Conservation (phyloP, 2,888 invertebrate genomes). For the Matsumyia berberina region DNA sequence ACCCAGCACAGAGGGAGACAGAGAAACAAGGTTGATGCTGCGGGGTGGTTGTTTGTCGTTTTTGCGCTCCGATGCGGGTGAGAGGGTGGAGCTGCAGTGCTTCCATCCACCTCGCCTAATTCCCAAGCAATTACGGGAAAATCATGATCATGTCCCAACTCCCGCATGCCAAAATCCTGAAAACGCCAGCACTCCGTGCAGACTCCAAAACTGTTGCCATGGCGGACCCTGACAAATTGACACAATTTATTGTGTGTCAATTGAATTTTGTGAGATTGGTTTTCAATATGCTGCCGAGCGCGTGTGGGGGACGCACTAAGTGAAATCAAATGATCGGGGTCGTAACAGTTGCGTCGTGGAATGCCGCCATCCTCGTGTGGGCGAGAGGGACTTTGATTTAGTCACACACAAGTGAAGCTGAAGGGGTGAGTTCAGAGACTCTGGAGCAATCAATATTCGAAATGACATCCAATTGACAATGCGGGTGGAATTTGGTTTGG, state of each 20-base stretch:
- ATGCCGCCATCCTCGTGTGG: constrained; percentile 41
- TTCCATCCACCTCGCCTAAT: constrained; percentile 68
- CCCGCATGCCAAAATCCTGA: constrained; percentile 60
- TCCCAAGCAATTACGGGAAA: constrained; percentile 60
- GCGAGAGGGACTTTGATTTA: constrained; percentile 61
- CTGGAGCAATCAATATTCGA: constrained; percentile 50
- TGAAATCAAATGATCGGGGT: constrained; percentile 64
- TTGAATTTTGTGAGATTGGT: constrained; percentile 66
- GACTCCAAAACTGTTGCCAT: constrained; percentile 36
- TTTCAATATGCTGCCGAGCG: constrained; percentile 52
- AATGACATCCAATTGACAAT: constrained; percentile 66
- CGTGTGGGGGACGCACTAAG: constrained; percentile 11
- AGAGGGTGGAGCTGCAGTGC: neutral
- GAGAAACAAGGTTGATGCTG: constrained; percentile 6
- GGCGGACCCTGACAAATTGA: constrained; percentile 61
- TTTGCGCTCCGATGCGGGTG: constrained; percentile 27
- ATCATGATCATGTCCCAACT: constrained; percentile 63
- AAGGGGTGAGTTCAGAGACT: constrained; percentile 53
- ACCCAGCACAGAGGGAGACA: constrained; percentile 8
- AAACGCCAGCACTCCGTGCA: constrained; percentile 11
- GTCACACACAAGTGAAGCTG: neutral
- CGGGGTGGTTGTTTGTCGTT: constrained; percentile 23
- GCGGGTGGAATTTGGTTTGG: constrained; percentile 69
- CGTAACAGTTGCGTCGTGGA: constrained; percentile 37
- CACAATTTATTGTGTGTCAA: constrained; percentile 74